Evolutionary conservation across 1,140 invertebrate genomes (phyloP).

Genomic region (Adoxophyes honmai): DNA sequence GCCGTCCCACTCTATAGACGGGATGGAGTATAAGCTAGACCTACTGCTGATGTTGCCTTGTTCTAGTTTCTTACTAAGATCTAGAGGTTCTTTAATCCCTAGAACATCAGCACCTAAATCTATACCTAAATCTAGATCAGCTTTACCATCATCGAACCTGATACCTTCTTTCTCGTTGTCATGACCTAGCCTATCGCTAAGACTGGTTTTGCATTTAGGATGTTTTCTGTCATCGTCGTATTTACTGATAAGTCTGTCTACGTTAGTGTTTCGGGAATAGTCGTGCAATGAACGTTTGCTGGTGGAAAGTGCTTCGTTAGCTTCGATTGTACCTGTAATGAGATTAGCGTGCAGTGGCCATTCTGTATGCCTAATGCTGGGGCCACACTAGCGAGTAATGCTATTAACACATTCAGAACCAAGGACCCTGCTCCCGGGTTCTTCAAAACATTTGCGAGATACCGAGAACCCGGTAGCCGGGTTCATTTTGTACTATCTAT

Average conservation of each 20-base stretch:
- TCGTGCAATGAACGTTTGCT: slow-evolving; percentile 47
- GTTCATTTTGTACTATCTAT: no score
- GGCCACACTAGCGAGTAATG: no score
- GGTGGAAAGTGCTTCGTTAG: slow-evolving; percentile 38
- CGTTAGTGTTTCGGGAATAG: slow-evolving; percentile 47
- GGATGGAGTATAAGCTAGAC: slow-evolving; percentile 52
- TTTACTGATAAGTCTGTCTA: slow-evolving; percentile 39
- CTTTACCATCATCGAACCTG: slow-evolving; percentile 26
- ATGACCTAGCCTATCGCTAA: slow-evolving; percentile 31
- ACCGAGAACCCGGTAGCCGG: no score
- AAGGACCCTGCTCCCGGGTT: no score
- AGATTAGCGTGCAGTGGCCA: slow-evolving; percentile 10
- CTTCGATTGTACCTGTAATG: slow-evolving; percentile 30
- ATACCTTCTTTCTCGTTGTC: slow-evolving; percentile 18
- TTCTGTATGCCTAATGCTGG: no score
- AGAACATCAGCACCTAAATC: background rate
- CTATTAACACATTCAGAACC: no score
- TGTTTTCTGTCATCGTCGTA: slow-evolving; percentile 38
- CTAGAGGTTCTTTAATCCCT: background rate
- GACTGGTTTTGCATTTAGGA: slow-evolving; percentile 54
- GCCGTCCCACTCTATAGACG: slow-evolving; percentile 57
- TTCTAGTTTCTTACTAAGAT: background rate
- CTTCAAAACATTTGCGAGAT: no score
- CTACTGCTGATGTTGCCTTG: slow-evolving; percentile 31
- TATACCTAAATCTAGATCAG: background rate